A percentile compares a stretch with the other conserved stretches of the same genome.
Evolutionary conservation across 2,888 invertebrate genomes (phyloP).

Genomic region (Automeris io): DNA sequence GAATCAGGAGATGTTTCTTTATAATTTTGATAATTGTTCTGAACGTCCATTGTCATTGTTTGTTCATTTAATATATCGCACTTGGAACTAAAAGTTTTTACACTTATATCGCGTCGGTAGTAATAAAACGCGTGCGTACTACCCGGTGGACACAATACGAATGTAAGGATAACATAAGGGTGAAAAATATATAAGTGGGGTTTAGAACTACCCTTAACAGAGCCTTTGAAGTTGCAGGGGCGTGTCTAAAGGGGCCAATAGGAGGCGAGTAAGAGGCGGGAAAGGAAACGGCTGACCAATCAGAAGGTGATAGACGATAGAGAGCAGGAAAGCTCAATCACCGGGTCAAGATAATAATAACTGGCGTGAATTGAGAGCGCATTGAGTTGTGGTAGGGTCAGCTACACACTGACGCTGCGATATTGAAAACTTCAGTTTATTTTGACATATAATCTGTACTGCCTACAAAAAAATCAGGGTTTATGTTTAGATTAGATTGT

Average conservation of each 20-base stretch:
- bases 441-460: slow-evolving; percentile 31
- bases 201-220: slow-evolving; percentile 65
- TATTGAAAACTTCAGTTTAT: slow-evolving; percentile 50
- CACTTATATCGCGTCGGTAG: slow-evolving; percentile 62
- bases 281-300: slow-evolving; percentile 53
- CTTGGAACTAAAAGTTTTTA: slow-evolving; percentile 60
- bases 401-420: slow-evolving; percentile 58
- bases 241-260: slow-evolving; percentile 61
- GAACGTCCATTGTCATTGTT: slow-evolving; percentile 85
- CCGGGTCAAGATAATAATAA: slow-evolving; percentile 76
- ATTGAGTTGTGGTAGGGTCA: slow-evolving; percentile 73
- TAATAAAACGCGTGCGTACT: slow-evolving; percentile 62
- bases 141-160: slow-evolving; percentile 56
- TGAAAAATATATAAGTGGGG: slow-evolving; percentile 75
- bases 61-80: slow-evolving; percentile 56
- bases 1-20: slow-evolving; percentile 68
- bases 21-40: slow-evolving; percentile 69
- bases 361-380: slow-evolving; percentile 74
- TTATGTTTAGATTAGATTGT: too few relatives aligned
- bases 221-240: slow-evolving; percentile 57
- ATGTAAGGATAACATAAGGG: slow-evolving; percentile 70
- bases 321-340: slow-evolving; percentile 73
- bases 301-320: slow-evolving; percentile 37
- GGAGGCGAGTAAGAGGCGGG: slow-evolving; percentile 53
- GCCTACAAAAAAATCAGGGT: slow-evolving; percentile 32